Evolutionary conservation across 2,113 vertebrate genomes (phyloP), one percentile per base, ranked within the genome.

Genomic region (Amazona guildingii): DNA sequence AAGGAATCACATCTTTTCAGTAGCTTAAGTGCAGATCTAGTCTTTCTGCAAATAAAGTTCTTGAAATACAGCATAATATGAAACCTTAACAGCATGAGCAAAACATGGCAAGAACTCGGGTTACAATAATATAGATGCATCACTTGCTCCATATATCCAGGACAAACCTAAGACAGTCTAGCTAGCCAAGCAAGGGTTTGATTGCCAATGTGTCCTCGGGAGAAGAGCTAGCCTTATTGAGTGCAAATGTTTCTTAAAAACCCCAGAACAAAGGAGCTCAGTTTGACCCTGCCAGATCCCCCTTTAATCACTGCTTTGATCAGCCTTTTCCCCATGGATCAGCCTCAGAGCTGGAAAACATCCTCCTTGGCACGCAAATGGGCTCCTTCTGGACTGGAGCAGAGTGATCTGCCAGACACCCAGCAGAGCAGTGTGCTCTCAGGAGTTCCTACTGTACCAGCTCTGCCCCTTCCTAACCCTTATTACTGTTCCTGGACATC

Each of bases 271-370:
- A 97, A 98, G 95, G 59, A 94, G 72, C 67, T 94, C 66, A 33
- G 88, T 75, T 86, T 98, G 97, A 98, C 97, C 97, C 93, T 85
- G 77, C 14, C 18, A 84, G 51, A 83, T 86, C 51, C 84, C 59
- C 29, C 70, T 78, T 94, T 98, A 98, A 98, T 97, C 91, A 87
- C 78, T 89, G 43, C 95, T 98, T 98, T 98, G 98, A 98, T 98
- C 93, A 92, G 69, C 70, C 54, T 95, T 95, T 95, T 97, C 96
- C 97, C 97, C 41, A 12, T 4, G 44, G 96, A 92, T 48, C 27
- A 82, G 86, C 80, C 86, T 76, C 66, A 63, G 63, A 28, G 76
- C 86, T 91, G 86, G 19, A 9, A 80, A 88, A 63, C 86, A 69
- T 96, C 94, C 92, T 97, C 61, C 80, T 86, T 91, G 94, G 95